Evolutionary conservation across 2,113 vertebrate genomes (phyloP).

Genomic region (Spheniscus mendiculus): DNA sequence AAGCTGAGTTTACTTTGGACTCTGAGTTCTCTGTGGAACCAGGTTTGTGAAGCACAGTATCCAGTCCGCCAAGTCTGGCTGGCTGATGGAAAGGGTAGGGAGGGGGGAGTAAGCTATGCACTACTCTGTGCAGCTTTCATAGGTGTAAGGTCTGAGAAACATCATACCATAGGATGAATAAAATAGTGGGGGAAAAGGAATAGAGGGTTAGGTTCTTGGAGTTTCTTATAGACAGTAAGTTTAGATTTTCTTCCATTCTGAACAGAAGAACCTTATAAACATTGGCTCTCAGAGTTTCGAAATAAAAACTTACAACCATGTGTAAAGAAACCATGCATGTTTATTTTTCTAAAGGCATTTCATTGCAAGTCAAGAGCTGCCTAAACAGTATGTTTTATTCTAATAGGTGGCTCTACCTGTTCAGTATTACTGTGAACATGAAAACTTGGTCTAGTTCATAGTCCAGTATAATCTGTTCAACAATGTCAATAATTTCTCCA

Average conservation of each 20-base stretch:
- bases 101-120: not conserved
- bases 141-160: not conserved
- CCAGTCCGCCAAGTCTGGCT: not conserved
- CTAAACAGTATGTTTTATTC: not conserved
- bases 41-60: not conserved
- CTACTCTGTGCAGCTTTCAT: not conserved
- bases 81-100: not conserved
- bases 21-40: not conserved
- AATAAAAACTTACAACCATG: not conserved
- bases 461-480: not conserved
- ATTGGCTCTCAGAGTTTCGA: not conserved
- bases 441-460: not conserved
- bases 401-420: not conserved
- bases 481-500: not conserved
- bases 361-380: not conserved
- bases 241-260: not conserved
- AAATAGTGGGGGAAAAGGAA: rapidly evolving
- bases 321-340: not conserved
- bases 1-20: not conserved
- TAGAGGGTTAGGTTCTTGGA: not conserved
- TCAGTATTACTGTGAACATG: not conserved
- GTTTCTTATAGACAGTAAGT: rapidly evolving
- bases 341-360: not conserved
- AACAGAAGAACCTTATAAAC: not conserved
- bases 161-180: not conserved